Percentiles rank a stretch among this genome's conserved stretches.
Evolutionary conservation across 1,140 invertebrate species (phyloP).

Genomic region (Drosophila grimshawi): DNA sequence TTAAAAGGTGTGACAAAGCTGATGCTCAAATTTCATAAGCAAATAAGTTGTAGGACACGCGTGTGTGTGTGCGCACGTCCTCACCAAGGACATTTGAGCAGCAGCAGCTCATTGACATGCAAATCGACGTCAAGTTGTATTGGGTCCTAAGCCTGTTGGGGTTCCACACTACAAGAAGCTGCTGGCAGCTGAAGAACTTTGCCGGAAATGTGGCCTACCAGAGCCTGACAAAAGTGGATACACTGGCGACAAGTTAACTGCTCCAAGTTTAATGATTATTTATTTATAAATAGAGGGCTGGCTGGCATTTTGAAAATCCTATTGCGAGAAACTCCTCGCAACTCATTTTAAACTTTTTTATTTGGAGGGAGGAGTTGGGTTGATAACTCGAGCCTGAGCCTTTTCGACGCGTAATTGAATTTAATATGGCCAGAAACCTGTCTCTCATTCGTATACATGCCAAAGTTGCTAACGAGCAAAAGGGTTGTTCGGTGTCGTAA

Average conservation of each 20-base stretch:
- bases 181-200: constrained; percentile 1
- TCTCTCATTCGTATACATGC: constrained; percentile 4
- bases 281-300: constrained; percentile 28
- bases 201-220: constrained; percentile 22
- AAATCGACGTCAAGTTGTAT: constrained; percentile 21
- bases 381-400: neutral
- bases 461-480: constrained; percentile 11
- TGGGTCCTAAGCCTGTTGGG: constrained; percentile 12
- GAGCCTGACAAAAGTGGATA: neutral
- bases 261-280: constrained; percentile 27
- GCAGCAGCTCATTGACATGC: constrained; percentile 62
- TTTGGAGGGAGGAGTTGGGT: neutral
- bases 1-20: constrained; percentile 69
- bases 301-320: constrained; percentile 5
- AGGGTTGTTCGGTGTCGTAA: constrained; percentile 10
- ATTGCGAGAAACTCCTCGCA: constrained; percentile 1
- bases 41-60: constrained; percentile 31
- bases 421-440: constrained; percentile 26
- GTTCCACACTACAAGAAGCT: neutral
- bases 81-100: constrained; percentile 34
- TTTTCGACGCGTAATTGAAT: constrained; percentile 37
- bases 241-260: constrained; percentile 15
- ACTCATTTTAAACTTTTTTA: neutral
- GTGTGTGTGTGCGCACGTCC: constrained; percentile 18
- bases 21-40: constrained; percentile 54